These are phyloP conservation scores for Andrena hattorfiana DNA, from an alignment of 2,888 invertebrate genomes.

Conservation along the genomic window DNA sequence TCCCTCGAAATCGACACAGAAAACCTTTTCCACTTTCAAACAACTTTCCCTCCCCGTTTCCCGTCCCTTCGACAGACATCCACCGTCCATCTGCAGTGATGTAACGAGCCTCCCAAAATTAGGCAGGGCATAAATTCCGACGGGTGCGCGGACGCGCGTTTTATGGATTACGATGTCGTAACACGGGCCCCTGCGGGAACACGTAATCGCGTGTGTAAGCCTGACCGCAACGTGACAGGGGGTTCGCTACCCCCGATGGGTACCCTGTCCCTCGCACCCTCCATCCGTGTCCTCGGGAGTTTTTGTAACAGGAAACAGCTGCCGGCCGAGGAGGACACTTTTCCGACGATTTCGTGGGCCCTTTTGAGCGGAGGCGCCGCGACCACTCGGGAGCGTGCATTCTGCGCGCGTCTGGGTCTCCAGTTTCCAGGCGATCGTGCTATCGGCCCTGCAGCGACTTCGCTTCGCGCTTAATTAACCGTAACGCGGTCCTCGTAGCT, in stretches of 20 bases:
- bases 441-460: conserved; percentile 45
- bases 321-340: conserved; percentile 67
- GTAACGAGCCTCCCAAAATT: conserved; percentile 65
- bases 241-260: conserved; percentile 31
- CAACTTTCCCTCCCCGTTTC: not conserved
- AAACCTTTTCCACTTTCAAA: not conserved
- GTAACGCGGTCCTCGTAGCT: conserved; percentile 66
- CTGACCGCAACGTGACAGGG: conserved; percentile 52
- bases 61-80: not conserved
- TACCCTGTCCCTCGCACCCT: conserved; percentile 21
- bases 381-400: conserved; percentile 5
- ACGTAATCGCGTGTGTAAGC: conserved; percentile 64
- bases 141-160: conserved; percentile 53
- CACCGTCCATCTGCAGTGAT: conserved; percentile 33
- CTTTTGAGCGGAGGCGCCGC: conserved; percentile 18
- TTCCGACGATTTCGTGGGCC: conserved; percentile 71
- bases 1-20: not conserved
- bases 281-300: conserved; percentile 11
- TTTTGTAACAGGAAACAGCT: conserved; percentile 81
- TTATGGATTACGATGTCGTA: conserved; percentile 61
- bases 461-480: conserved; percentile 71
- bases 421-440: conserved; percentile 65
- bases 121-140: conserved; percentile 65
- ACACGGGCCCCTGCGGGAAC: conserved; percentile 38
- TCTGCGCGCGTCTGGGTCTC: conserved; percentile 55